phyloP scores from a whole-genome alignment of 1,140 invertebrate species.

The Lucilia sericata region DNA sequence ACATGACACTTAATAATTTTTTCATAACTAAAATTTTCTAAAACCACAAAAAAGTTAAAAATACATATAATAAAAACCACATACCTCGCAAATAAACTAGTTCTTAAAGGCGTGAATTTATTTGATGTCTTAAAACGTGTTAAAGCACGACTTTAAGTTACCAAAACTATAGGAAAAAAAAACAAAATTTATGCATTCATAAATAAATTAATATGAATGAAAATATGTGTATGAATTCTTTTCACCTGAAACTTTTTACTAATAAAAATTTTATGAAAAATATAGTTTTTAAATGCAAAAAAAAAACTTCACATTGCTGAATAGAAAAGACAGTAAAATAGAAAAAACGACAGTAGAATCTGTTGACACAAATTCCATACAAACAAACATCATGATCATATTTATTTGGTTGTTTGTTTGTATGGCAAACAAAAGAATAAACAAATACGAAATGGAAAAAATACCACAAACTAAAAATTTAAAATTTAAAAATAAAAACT shows the following conservation, averaged over 20 bases:
- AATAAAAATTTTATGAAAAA: background rate
- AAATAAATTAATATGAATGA: background rate
- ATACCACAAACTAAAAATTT: background rate
- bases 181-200: constrained; percentile 29
- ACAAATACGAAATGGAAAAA: background rate
- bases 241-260: background rate
- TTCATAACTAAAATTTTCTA: background rate
- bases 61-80: background rate
- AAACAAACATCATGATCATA: constrained; percentile 12
- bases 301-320: background rate
- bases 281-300: background rate
- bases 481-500: background rate
- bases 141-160: background rate
- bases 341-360: constrained; percentile 30
- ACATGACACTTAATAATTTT: background rate
- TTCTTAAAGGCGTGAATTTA: constrained; percentile 22
- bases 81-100: background rate
- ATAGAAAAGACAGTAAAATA: background rate
- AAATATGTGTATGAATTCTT: background rate
- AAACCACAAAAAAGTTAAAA: background rate
- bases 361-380: constrained; percentile 31
- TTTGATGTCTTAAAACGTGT: background rate
- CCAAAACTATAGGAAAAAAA: background rate
- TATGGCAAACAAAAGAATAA: background rate
- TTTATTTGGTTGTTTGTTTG: too few relatives aligned